Conservation (phyloP, 2,797 vertebrate species). For the Apodemus agrarius region DNA sequence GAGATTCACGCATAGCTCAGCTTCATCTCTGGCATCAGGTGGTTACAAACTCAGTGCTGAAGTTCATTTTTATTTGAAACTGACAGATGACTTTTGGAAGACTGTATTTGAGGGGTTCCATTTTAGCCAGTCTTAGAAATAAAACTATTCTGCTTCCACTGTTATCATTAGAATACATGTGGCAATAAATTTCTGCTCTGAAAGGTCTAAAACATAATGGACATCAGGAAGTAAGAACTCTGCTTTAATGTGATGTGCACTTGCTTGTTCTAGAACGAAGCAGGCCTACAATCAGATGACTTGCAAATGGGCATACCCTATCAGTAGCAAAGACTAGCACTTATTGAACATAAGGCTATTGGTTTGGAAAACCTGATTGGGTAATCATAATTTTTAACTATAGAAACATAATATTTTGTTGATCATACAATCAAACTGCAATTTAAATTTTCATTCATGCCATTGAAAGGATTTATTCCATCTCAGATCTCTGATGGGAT, state of each 20-base stretch:
- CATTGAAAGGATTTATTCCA: neutral
- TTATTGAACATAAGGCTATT: neutral
- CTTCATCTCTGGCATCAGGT: neutral
- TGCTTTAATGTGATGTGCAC: neutral
- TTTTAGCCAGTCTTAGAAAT: constrained; percentile 9
- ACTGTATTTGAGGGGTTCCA: constrained; percentile 11
- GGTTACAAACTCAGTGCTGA: neutral
- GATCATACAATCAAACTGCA: constrained; percentile 19
- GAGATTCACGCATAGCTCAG: neutral
- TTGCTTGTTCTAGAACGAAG: neutral
- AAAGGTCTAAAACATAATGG: neutral
- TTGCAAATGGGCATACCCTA: neutral
- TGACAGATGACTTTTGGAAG: neutral
- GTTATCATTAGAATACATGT: neutral
- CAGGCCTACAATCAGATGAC: neutral
- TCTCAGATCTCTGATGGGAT: neutral
- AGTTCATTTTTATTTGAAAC: constrained; percentile 10
- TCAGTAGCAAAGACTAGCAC: neutral
- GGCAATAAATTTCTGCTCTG: constrained; percentile 20
- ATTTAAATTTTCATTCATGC: neutral
- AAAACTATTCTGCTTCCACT: neutral
- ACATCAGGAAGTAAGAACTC: neutral
- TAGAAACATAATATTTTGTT: neutral
- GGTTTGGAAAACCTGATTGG: neutral
- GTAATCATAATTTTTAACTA: neutral